phyloP scores from a whole-genome alignment of 30 jellyfish, hydroid and myxozoan genomes.

The Phacellophora camtschatica region DNA sequence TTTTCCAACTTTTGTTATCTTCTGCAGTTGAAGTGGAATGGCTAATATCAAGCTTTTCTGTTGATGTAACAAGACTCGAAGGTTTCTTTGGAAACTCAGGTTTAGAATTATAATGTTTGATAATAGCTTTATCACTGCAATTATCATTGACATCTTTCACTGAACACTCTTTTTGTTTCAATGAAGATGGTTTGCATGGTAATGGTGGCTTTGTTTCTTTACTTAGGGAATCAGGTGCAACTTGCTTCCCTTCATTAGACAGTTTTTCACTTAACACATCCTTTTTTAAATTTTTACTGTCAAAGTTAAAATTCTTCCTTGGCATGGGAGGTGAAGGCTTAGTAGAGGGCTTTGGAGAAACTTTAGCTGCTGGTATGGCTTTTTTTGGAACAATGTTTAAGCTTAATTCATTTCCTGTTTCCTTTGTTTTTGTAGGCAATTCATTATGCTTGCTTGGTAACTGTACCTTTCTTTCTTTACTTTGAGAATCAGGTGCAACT shows the following conservation, averaged over 20 bases:
- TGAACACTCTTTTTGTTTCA: background rate
- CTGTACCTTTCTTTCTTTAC: conserved; percentile 14
- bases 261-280: background rate
- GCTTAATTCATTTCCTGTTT: background rate
- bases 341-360: conserved; percentile 42
- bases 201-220: conserved; percentile 31
- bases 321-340: background rate
- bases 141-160: conserved; percentile 25
- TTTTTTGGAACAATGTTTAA: background rate
- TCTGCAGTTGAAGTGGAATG: background rate
- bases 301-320: background rate
- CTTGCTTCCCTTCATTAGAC: background rate
- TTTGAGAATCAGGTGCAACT: background rate
- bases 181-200: conserved; percentile 22
- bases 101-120: background rate
- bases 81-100: conserved; percentile 6
- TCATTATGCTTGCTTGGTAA: conserved; percentile 28
- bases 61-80: background rate
- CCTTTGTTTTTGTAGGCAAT: background rate
- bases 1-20: conserved; percentile 1
- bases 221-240: background rate
- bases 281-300: background rate
- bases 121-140: conserved; percentile 9
- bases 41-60: conserved; percentile 2
- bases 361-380: background rate